Evolutionary conservation across 2,113 vertebrate genomes (phyloP).

Genomic region (Neolamprologus devosi): DNA sequence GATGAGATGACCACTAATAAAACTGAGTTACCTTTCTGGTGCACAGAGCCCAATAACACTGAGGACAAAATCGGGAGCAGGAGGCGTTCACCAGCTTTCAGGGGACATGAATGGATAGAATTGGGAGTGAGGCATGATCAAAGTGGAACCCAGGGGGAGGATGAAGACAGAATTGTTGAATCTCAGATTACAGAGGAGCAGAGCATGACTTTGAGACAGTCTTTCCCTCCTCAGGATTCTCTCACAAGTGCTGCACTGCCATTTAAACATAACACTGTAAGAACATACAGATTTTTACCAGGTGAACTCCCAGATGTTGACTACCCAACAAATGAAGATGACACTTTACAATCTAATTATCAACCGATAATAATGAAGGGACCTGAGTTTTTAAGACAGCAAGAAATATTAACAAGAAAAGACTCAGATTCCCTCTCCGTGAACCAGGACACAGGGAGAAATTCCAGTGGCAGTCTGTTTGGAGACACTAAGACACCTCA

Average conservation of each 20-base stretch:
- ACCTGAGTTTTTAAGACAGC: neutral
- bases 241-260: neutral
- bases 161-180: neutral
- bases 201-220: conserved; percentile 4
- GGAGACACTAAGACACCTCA: neutral
- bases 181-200: neutral
- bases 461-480: neutral
- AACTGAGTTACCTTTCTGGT: neutral
- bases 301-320: conserved; percentile 46
- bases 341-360: neutral
- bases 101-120: conserved; percentile 28
- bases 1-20: neutral
- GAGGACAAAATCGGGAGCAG: neutral
- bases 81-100: neutral
- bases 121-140: neutral
- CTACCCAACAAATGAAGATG: conserved; percentile 26
- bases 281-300: neutral
- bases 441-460: neutral
- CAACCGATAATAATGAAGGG: neutral
- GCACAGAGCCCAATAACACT: neutral
- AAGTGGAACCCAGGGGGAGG: neutral
- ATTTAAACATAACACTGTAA: neutral
- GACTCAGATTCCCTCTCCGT: neutral
- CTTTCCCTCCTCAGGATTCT: neutral
- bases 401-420: neutral